Evolutionary conservation across 2,113 vertebrate species (phyloP), one percentile per base, ranked within the genome.

Genomic region (Apodemus speciosus): DNA sequence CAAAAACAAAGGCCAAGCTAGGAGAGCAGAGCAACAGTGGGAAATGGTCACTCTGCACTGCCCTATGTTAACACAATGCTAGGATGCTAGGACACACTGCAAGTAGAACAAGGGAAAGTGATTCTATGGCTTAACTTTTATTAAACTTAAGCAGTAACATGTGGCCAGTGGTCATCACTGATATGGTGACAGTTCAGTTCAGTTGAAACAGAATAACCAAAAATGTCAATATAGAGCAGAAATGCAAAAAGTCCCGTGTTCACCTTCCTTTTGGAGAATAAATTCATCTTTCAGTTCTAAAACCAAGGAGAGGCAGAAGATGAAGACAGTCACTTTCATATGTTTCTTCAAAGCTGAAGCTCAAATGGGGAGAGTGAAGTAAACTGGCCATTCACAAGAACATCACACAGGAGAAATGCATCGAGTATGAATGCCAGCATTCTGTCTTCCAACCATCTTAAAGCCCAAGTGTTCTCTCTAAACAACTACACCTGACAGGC

Each of bases 121-220:
- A 94, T 43, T 83, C 91, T 93, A 27, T 88, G 27, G 21, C 69
- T 95, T 92, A 53, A 86, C 62, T 93, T 94, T 92, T 77, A 62
- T 75, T 69, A 76, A 89, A 92, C 73, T 72, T 83, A 94, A 92
- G 88, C 35, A 88, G 38, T 1, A 25, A 64, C 51, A 75, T 80
- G 43, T 66, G 38, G 38, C 25, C 72, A 88, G 23, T 53, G 18
- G 35, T 49, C 66, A 95, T 3, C 32, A 62, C 5, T 80, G 53
- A 58, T 71, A 81, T 1, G 8, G 14, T 7, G 30, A 93, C 15
- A 89, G 32, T 56, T 40, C 18, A 40, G n/a, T 20, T 23, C 18
- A 71, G 71, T 69, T 90, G 32, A 85, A 94, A 81, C 4, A 85
- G 16, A 89, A 90, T 27, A 11, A 85, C 53, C 23, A 89, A 27